Evolutionary conservation across 1,140 invertebrate species (phyloP).

Genomic region (Nixonia krombeini): DNA sequence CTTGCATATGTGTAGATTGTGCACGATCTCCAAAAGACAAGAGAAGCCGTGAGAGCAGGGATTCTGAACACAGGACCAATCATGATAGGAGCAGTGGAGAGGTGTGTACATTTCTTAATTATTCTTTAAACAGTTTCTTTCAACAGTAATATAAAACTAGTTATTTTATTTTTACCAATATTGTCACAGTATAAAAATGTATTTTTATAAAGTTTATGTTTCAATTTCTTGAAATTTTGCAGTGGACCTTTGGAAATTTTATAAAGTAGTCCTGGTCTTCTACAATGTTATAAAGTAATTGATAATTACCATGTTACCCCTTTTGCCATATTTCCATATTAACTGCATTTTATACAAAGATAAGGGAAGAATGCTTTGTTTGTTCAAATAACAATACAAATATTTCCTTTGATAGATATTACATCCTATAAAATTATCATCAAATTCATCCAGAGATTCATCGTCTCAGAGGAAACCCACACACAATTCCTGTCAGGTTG

Average conservation of each 20-base stretch:
- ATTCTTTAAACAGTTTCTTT: slow-evolving; percentile 6
- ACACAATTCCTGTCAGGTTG: slow-evolving; percentile 76
- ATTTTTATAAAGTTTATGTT: background rate
- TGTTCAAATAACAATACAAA: slow-evolving; percentile 15
- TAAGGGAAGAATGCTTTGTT: slow-evolving; percentile 17
- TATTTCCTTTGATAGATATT: slow-evolving; percentile 66
- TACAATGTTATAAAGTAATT: slow-evolving; percentile 1
- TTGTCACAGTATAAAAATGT: no score
- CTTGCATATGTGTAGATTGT: slow-evolving; percentile 76
- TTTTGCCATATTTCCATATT: no score
- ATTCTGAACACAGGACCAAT: slow-evolving; percentile 86
- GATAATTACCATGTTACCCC: no score
- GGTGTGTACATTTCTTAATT: slow-evolving; percentile 59
- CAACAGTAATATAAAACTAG: background rate
- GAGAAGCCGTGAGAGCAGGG: slow-evolving; percentile 81
- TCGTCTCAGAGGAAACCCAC: slow-evolving; percentile 74
- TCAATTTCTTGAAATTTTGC: background rate
- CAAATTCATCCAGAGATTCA: slow-evolving; percentile 75
- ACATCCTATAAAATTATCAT: slow-evolving; percentile 76
- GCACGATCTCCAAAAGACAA: slow-evolving; percentile 87
- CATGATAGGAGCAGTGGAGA: slow-evolving; percentile 86
- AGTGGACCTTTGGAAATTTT: slow-evolving; percentile 21
- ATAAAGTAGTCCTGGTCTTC: slow-evolving; percentile 16
- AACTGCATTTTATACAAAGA: slow-evolving; percentile 13
- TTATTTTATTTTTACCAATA: no score